Conservation (phyloP, 2,888 invertebrate species). For the Neuroscelio doddi region DNA sequence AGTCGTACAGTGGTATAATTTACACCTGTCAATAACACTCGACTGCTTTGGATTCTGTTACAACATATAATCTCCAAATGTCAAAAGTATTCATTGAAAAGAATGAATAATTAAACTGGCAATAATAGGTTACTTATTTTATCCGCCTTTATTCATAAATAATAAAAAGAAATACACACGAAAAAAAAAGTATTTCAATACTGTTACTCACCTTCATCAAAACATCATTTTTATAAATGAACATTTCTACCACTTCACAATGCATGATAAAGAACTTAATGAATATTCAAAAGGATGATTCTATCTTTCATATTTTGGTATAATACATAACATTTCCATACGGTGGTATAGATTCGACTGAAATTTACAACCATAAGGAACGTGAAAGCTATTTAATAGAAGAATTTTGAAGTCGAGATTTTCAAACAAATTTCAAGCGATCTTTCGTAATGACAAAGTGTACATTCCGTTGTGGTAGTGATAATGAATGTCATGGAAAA, state of each 20-base stretch:
- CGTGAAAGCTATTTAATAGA: constrained; percentile 7
- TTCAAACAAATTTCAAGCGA: constrained; percentile 4
- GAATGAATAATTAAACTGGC: no score
- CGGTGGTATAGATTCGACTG: constrained; percentile 2
- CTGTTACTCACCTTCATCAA: no score
- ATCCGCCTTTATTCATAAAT: no score
- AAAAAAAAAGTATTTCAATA: not conserved
- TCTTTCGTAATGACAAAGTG: constrained; percentile 8
- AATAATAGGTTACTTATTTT: no score
- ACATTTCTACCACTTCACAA: constrained; percentile 2
- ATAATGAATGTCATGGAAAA: constrained; percentile 1
- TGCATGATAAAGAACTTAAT: constrained; percentile 6
- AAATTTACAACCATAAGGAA: not conserved
- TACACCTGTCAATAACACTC: no score
- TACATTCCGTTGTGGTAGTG: not conserved
- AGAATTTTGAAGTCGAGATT: constrained; percentile 1
- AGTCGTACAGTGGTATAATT: no score
- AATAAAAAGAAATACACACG: not conserved
- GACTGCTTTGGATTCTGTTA: no score
- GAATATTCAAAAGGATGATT: not conserved
- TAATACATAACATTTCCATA: no score
- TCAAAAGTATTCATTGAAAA: no score
- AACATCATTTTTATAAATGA: constrained; percentile 7
- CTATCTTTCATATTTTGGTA: constrained; percentile 2
- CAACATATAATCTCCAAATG: no score